phyloP scores from a whole-genome alignment of 2,797 vertebrate species.

The Myiothlypis chrysogaster region DNA sequence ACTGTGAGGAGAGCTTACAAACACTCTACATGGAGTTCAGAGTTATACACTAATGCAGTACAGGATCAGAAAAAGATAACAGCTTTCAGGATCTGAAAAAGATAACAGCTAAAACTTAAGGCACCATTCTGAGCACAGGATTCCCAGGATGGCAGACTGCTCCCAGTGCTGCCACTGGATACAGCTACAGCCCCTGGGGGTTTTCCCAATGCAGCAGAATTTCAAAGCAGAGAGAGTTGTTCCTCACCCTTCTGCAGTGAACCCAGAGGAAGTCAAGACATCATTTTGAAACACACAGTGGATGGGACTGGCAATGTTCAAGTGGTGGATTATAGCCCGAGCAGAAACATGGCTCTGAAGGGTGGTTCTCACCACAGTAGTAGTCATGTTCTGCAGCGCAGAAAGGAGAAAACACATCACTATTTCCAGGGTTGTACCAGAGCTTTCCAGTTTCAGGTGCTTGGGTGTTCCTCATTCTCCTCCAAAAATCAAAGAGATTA shows the following conservation, averaged over 20 bases:
- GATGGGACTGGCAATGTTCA: slow-evolving; percentile 77
- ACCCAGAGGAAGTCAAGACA: slow-evolving; percentile 80
- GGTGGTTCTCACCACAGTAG: slow-evolving; percentile 72
- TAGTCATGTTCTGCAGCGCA: slow-evolving; percentile 81
- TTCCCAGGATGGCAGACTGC: background rate
- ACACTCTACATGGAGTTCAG: background rate
- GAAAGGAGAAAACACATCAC: background rate
- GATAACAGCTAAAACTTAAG: background rate
- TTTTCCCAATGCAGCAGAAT: background rate
- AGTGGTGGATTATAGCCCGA: slow-evolving; percentile 46
- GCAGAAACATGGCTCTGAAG: slow-evolving; percentile 69
- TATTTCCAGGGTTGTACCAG: background rate
- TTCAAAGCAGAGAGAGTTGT: background rate
- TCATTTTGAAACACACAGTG: slow-evolving; percentile 81
- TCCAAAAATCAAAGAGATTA: background rate
- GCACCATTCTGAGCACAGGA: background rate
- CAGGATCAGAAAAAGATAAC: background rate
- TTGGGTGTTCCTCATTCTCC: background rate
- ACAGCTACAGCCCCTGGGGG: background rate
- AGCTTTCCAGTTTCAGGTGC: background rate
- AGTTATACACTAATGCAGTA: background rate
- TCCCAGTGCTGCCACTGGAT: background rate
- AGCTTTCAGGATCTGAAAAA: background rate
- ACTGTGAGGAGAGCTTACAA: background rate
- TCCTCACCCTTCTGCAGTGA: slow-evolving; percentile 78